phyloP scores from a whole-genome alignment of 2,888 invertebrate species.

The Digitonthophagus gazella region DNA sequence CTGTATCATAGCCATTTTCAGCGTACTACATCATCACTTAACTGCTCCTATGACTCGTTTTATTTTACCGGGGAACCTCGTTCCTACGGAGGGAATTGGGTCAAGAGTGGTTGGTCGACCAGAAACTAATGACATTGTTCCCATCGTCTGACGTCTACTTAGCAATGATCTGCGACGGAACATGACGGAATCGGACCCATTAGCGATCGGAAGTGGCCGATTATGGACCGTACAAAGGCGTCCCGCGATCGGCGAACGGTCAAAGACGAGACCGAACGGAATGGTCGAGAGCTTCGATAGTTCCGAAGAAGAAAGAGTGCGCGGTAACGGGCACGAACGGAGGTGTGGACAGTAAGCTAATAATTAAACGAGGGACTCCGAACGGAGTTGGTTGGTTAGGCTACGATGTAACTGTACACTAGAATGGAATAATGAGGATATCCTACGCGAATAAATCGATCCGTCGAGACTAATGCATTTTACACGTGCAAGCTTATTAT shows the following conservation, averaged over 20 bases:
- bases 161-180: not conserved
- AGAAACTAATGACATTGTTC: not conserved
- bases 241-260: not conserved
- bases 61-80: not conserved
- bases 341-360: slow-evolving; percentile 12
- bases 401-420: slow-evolving; percentile 21
- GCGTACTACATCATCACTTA: not conserved
- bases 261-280: not conserved
- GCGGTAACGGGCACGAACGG: slow-evolving; percentile 3
- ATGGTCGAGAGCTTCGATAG: not conserved
- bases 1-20: not conserved
- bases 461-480: slow-evolving; percentile 31
- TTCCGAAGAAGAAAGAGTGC: slow-evolving; percentile 1
- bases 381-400: slow-evolving; percentile 2
- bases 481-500: slow-evolving; percentile 19
- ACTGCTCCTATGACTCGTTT: not conserved
- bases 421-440: slow-evolving; percentile 30
- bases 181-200: not conserved
- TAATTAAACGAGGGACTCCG: slow-evolving; percentile 9
- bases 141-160: not conserved
- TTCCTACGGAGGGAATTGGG: not conserved
- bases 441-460: slow-evolving; percentile 34
- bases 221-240: not conserved
- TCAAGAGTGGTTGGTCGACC: not conserved
- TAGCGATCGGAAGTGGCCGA: not conserved